Percentiles rank a stretch among this genome's conserved stretches.
Evolutionary conservation across 1,140 invertebrate genomes (phyloP).

Genomic region (Macrosteles quadrilineatus): DNA sequence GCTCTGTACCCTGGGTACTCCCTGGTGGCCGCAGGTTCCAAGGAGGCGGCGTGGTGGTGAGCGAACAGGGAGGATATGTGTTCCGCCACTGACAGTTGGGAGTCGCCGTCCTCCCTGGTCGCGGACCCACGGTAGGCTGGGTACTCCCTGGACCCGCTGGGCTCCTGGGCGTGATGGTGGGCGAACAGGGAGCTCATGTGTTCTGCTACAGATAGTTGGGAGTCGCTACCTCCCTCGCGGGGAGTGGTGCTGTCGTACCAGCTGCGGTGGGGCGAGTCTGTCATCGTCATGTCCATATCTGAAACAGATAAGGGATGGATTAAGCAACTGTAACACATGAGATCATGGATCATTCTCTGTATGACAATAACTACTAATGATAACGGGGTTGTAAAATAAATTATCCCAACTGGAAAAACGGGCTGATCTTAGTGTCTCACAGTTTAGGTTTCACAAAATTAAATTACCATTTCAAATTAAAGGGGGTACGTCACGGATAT

Average conservation of each 20-base stretch:
- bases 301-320: neutral
- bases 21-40: constrained; percentile 32
- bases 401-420: no score
- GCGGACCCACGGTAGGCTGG: constrained; percentile 21
- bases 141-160: constrained; percentile 31
- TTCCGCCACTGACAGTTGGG: constrained; percentile 29
- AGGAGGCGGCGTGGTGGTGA: constrained; percentile 32
- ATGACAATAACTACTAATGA: no score
- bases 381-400: no score
- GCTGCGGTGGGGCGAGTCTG: constrained; percentile 32
- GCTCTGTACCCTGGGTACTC: constrained; percentile 34
- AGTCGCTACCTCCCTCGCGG: constrained; percentile 13
- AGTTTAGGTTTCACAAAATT: no score
- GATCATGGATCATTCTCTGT: no score
- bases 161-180: constrained; percentile 33
- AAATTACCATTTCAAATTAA: no score
- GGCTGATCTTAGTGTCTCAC: no score
- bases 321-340: no score
- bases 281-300: constrained; percentile 29
- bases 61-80: constrained; percentile 35
- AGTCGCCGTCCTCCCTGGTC: constrained; percentile 13
- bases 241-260: constrained; percentile 33
- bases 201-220: constrained; percentile 24
- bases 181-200: constrained; percentile 34
- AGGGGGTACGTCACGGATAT: no score